Base-by-base conservation (phyloP, 2,888 invertebrate genomes). In the Mesorhabditis spiculigera region DNA sequence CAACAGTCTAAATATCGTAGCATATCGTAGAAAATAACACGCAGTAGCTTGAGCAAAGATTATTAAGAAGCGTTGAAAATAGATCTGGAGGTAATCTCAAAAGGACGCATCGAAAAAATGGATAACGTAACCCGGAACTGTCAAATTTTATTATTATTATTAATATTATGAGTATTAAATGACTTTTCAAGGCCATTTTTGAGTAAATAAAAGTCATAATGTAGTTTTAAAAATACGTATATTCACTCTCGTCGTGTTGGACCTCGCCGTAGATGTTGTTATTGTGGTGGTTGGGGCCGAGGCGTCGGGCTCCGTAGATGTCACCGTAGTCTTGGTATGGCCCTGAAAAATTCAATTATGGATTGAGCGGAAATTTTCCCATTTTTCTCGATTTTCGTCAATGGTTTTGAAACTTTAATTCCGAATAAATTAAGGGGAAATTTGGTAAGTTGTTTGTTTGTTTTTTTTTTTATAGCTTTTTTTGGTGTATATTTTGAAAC, bases 221-320 rank as follows among this genome's bases (percentile, higher is more conserved):
- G 28, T 28, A 28, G 28, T 3, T 28, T 50, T 50, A 50, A 50
- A 50, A 50, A 50, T 50, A 50, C 8, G 58, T 50, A 50, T 50
- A 50, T n/a, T 50, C 58, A 13, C n/a, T 50, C n/a, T 50, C n/a
- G 58, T 50, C 58, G n/a, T 50, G 58, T 13, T 50, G 8, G n/a
- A 13, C n/a, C 8, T 50, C n/a, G 58, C 58, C n/a, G n/a, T 50
- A 13, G 10, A 50, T 50, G 8, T 50, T 10, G 10, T 50, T 10
- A 13, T 50, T 10, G 8, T 50, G 58, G 8, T 10, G 8, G 8
- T 50, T 10, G 58, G 10, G 10, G 8, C 58, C 58, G n/a, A 50
- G 58, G n/a, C n/a, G 58, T n/a, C 58, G 58, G n/a, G 58, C 58
- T 50, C 58, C 58, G 58, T 50, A 50, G n/a, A 50, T 50, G 10